These are phyloP conservation scores for Propsilocerus akamusi DNA, from an alignment of 1,140 invertebrate genomes.

Conservation along the genomic window DNA sequence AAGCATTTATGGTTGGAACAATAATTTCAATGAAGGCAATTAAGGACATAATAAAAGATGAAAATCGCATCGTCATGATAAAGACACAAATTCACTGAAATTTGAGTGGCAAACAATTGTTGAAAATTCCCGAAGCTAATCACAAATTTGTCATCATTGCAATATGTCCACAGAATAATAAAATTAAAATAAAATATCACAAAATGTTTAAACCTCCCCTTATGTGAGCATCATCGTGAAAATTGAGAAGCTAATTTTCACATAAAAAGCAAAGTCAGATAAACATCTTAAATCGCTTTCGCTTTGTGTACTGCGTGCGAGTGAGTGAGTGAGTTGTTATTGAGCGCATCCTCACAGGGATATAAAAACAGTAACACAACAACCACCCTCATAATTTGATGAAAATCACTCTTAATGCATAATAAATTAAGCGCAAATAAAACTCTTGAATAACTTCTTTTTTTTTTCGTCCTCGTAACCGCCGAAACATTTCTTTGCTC, in stretches of 20 bases:
- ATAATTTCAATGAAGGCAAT: conserved; percentile 2
- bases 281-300: neutral
- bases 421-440: conserved; percentile 3
- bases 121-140: neutral
- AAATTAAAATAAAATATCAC: neutral
- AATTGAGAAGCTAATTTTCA: neutral
- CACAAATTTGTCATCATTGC: neutral
- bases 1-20: neutral
- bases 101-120: neutral
- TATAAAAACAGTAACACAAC: no score
- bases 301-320: neutral
- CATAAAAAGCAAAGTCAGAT: neutral
- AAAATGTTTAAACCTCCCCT: neutral
- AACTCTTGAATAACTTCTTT: no score
- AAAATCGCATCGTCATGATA: neutral
- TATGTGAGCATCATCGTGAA: neutral
- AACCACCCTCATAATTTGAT: conserved; percentile 3
- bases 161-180: neutral
- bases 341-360: no score
- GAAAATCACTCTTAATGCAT: conserved; percentile 1
- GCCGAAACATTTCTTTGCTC: no score
- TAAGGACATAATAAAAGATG: neutral
- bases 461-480: no score
- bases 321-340: no score
- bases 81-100: neutral